Evolutionary conservation across 2,888 invertebrate genomes (phyloP), one percentile per base, ranked within the genome.

Genomic region (Syrphus vitripennis): DNA sequence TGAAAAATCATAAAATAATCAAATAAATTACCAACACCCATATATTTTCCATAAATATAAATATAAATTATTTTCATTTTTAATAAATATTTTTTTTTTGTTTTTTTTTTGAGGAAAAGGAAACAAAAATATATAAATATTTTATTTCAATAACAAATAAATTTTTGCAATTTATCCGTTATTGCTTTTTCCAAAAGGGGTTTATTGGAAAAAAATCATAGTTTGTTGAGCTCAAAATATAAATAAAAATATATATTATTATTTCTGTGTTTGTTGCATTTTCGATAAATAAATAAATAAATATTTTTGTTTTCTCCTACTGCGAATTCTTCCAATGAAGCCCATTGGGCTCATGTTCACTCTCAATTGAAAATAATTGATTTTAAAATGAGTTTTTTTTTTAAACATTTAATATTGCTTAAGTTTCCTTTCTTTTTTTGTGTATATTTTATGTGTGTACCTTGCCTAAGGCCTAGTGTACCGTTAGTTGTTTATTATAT

Each of bases 271-370:
- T 65, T 40, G 24, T 26, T 53, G 34, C 67, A 21, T 29, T 9
- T 48, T 69, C 65, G 63, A 48, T 59, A 21, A 75, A 69, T 80
- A 80, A 80, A 80, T 80, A 80, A 80, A 80, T 80, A 80, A 80
- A 80, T 80, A 80, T 69, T 72, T 79, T 72, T 63, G 31, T 71
- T 53, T 78, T 67, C 19, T 75, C n/a, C 40, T 80, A 74, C 65
- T 82, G n/a, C n/a, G 86, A 82, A 86, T 86, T 86, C 77, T 86
- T 86, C 77, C 76, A 86, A 82, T 86, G 82, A 86, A 86, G 82
- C 86, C 86, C 86, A 86, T 86, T 86, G 86, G 86, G 86, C 86
- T 82, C 69, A 86, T 63, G 63, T 42, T 63, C 26, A 45, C 50
- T 78, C 40, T 86, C 82, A 86, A 86, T 82, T 86, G 42, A 50